These are phyloP conservation scores for Heloderma charlesbogerti DNA, from an alignment of 2,113 vertebrate species.

Conservation along the genomic window DNA sequence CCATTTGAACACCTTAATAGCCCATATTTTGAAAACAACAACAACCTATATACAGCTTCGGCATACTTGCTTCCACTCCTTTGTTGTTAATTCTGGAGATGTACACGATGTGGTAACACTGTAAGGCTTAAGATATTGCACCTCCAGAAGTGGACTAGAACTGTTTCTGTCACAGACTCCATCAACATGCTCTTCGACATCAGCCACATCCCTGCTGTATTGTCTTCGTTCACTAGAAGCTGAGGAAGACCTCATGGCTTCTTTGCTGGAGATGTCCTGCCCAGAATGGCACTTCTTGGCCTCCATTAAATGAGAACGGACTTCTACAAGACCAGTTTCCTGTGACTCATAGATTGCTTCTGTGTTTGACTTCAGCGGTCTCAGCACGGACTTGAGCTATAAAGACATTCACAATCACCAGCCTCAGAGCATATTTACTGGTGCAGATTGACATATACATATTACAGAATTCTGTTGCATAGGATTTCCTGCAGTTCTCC, in stretches of 20 bases:
- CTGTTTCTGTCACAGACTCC: background rate
- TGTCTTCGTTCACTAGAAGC: background rate
- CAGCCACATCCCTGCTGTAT: background rate
- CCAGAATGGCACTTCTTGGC: background rate
- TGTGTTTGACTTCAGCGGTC: constrained; percentile 75
- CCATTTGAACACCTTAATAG: background rate
- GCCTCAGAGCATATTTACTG: background rate
- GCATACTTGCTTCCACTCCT: constrained; percentile 93
- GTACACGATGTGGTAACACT: constrained; percentile 55
- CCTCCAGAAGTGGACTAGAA: constrained; percentile 55
- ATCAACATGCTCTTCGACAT: background rate
- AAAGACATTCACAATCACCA: constrained; percentile 28
- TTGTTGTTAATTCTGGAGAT: constrained; percentile 66
- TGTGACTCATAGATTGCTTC: constrained; percentile 57
- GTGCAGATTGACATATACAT: background rate
- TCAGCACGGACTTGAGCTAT: constrained; percentile 90
- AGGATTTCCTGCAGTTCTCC: background rate
- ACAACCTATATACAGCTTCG: constrained; percentile 23
- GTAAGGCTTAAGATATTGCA: constrained; percentile 76
- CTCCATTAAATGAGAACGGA: background rate
- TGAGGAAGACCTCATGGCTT: background rate
- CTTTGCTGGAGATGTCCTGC: background rate
- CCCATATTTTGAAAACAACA: background rate
- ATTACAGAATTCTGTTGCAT: constrained; percentile 25
- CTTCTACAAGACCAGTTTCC: background rate